Evolutionary conservation across 2,797 vertebrate genomes (phyloP).

Genomic region (Labeo calbasu): DNA sequence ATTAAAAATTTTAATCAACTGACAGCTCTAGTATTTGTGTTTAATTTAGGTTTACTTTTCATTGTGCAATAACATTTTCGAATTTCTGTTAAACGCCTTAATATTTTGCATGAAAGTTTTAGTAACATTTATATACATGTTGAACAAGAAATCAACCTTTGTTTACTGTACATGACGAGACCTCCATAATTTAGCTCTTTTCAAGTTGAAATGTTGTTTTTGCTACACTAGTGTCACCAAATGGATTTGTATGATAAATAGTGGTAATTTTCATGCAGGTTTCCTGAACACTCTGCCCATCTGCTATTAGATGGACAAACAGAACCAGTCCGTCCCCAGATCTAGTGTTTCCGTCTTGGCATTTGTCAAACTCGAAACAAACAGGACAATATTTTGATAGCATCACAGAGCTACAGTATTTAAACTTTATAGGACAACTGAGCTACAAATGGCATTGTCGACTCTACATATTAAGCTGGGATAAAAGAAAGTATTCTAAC

Average conservation of each 20-base stretch:
- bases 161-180: not conserved
- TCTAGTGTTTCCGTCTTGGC: not conserved
- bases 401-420: not conserved
- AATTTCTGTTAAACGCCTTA: not conserved
- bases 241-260: not conserved
- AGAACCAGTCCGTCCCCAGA: not conserved
- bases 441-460: not conserved
- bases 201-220: not conserved
- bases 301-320: constrained; percentile 9
- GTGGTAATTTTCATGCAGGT: not conserved
- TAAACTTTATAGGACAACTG: not conserved
- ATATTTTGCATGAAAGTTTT: not conserved
- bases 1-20: no score
- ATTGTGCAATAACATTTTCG: not conserved
- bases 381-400: not conserved
- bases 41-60: not conserved
- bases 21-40: no score
- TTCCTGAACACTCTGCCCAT: not conserved
- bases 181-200: not conserved
- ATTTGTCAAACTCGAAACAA: not conserved
- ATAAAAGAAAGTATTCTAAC: not conserved
- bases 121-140: not conserved
- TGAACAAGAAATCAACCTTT: not conserved
- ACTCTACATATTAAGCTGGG: not conserved
- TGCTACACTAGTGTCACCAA: not conserved